A percentile compares a stretch with the other conserved stretches of the same genome.
phyloP scores from a whole-genome alignment of 2,888 invertebrate species.

The Epirrhoe tristata region DNA sequence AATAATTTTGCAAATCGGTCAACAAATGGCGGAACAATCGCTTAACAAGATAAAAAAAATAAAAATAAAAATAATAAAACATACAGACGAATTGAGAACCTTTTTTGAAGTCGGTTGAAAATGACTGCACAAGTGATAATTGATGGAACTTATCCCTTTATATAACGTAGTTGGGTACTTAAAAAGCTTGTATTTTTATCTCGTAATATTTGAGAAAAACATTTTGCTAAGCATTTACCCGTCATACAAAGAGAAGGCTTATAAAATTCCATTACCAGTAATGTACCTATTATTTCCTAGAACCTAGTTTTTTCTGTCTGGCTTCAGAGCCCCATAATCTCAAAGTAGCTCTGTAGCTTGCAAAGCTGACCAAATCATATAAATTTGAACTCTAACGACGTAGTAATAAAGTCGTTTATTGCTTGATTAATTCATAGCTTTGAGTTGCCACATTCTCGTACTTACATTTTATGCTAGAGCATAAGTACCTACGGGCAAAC shows the following conservation, averaged over 20 bases:
- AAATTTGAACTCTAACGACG: conserved; percentile 10
- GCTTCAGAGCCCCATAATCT: conserved; percentile 17
- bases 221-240: not conserved
- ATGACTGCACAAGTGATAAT: too few relatives aligned
- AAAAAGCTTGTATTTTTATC: too few relatives aligned
- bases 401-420: not conserved
- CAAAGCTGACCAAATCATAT: conserved; percentile 1
- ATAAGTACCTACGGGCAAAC: not conserved
- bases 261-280: conserved; percentile 11
- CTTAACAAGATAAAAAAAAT: too few relatives aligned
- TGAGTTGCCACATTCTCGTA: not conserved
- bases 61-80: too few relatives aligned
- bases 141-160: too few relatives aligned
- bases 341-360: conserved; percentile 9
- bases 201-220: not conserved
- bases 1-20: too few relatives aligned
- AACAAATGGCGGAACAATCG: too few relatives aligned
- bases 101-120: too few relatives aligned
- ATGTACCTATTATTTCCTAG: conserved; percentile 13
- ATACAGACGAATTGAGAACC: too few relatives aligned
- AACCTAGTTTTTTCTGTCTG: conserved; percentile 15
- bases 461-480: not conserved
- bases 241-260: not conserved
- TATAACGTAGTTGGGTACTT: too few relatives aligned
- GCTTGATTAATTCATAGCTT: conserved; percentile 1